A percentile compares a stretch with the other conserved stretches of the same genome.
These are phyloP conservation scores for Holothuria scabra DNA, from an alignment of 53 echinoderm and acorn worm genomes.

Conservation along the genomic window DNA sequence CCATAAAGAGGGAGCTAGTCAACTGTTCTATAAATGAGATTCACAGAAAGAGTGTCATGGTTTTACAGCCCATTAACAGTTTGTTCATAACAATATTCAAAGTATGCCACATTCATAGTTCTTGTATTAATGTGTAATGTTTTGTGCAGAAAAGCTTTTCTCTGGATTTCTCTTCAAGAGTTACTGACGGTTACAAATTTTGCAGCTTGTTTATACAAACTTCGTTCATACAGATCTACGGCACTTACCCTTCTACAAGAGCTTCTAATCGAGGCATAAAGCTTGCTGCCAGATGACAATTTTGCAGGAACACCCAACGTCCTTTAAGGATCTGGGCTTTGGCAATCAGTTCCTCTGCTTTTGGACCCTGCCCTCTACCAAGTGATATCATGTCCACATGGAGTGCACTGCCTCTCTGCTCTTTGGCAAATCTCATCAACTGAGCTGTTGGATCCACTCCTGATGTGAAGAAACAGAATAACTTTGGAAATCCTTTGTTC, in stretches of 20 bases:
- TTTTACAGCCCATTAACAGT: no score
- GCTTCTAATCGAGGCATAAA: constrained; percentile 95
- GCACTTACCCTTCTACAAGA: constrained; percentile 91
- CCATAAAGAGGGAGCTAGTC: no score
- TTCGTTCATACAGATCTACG: background rate
- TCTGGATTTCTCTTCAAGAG: no score
- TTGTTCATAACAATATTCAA: no score
- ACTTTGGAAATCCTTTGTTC: background rate
- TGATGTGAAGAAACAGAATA: constrained; percentile 9
- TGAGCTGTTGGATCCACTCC: constrained; percentile 98
- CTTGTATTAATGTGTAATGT: no score
- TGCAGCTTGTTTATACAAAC: no score
- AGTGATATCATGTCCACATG: constrained; percentile 97
- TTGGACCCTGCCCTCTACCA: constrained; percentile 96
- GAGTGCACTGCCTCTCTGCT: constrained; percentile 88
- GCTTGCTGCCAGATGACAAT: constrained; percentile 96
- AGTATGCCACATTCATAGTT: no score
- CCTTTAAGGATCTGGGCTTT: constrained; percentile 99
- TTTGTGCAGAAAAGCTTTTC: no score
- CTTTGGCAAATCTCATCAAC: constrained; percentile 95
- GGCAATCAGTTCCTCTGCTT: constrained; percentile 98
- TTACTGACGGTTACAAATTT: no score
- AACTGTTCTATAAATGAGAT: no score
- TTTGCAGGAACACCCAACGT: constrained; percentile 95
- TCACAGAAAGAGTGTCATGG: no score